phyloP scores from a whole-genome alignment of 2,888 invertebrate species.

The Spatulosminthurus flaviceps region DNA sequence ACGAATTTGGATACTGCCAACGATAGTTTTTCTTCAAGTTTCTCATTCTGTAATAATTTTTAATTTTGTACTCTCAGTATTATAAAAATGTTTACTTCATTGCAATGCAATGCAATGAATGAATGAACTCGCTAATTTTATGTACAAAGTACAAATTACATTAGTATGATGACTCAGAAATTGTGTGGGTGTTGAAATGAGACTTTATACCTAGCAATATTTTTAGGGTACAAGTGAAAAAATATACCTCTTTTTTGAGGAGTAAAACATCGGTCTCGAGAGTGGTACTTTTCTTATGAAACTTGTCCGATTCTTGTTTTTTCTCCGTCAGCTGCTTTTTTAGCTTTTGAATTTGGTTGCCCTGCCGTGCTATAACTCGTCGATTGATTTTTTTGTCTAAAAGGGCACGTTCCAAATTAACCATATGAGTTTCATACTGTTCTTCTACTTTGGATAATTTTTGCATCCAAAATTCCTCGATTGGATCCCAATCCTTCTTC shows the following conservation, averaged over 20 bases:
- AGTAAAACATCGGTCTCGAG: conserved; percentile 12
- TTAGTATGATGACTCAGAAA: too few species aligned
- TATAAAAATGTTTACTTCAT: neutral
- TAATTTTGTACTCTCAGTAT: neutral
- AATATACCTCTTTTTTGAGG: conserved; percentile 34
- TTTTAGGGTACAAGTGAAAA: too few species aligned
- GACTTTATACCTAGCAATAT: too few species aligned
- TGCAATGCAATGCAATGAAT: too few species aligned
- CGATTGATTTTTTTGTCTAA: conserved; percentile 48
- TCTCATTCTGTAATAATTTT: conserved; percentile 34
- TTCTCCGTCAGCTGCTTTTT: conserved; percentile 49
- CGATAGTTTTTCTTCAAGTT: conserved; percentile 49
- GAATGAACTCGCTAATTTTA: too few species aligned
- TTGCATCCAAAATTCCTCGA: conserved; percentile 62
- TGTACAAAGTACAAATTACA: too few species aligned
- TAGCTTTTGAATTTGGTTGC: conserved; percentile 47
- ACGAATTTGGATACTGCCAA: conserved; percentile 38
- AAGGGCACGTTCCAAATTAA: conserved; percentile 54
- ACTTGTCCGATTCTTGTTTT: conserved; percentile 19
- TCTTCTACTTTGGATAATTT: conserved; percentile 56
- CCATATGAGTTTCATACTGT: conserved; percentile 59
- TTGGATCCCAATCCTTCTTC: conserved; percentile 54
- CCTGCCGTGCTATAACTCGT: conserved; percentile 50
- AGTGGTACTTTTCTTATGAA: conserved; percentile 8
- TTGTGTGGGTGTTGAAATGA: too few species aligned